These are phyloP conservation scores for Enteromius unitaeniatus DNA, from an alignment of 2,797 vertebrate genomes.

Conservation along the genomic window DNA sequence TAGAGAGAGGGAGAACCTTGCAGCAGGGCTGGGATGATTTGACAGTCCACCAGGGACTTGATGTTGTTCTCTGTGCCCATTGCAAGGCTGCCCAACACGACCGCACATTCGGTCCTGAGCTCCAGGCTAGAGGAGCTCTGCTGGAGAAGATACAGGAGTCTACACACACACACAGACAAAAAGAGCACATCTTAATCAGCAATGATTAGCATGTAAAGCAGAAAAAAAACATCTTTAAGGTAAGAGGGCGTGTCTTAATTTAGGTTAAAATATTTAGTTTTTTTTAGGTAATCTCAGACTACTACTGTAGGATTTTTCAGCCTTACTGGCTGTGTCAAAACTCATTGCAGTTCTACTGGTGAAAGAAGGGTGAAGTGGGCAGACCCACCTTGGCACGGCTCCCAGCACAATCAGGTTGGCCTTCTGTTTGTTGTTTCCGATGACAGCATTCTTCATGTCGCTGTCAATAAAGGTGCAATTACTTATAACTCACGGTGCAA, in stretches of 20 bases:
- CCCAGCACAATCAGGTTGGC: slow-evolving; percentile 99
- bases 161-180: slow-evolving; percentile 65
- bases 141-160: slow-evolving; percentile 96
- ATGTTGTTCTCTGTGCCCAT: slow-evolving; percentile 99
- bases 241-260: background rate
- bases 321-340: background rate
- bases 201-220: background rate
- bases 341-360: background rate
- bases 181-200: background rate
- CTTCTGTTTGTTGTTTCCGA: slow-evolving; percentile 99
- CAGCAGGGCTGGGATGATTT: slow-evolving; percentile 96
- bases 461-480: slow-evolving; percentile 76
- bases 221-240: background rate
- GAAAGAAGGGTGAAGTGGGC: background rate
- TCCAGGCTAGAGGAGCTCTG: slow-evolving; percentile 93
- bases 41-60: slow-evolving; percentile 98
- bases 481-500: background rate
- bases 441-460: slow-evolving; percentile 99
- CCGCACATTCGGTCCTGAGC: slow-evolving; percentile 93
- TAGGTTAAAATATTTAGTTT: background rate
- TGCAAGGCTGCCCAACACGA: slow-evolving; percentile 96
- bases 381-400: slow-evolving; percentile 93
- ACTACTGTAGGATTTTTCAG: background rate
- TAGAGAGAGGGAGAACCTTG: slow-evolving; percentile 82
- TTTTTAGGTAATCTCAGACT: too few relatives aligned